These are phyloP conservation scores for Oncorhynchus keta DNA, from an alignment of 2,113 vertebrate genomes.

Conservation along the genomic window DNA sequence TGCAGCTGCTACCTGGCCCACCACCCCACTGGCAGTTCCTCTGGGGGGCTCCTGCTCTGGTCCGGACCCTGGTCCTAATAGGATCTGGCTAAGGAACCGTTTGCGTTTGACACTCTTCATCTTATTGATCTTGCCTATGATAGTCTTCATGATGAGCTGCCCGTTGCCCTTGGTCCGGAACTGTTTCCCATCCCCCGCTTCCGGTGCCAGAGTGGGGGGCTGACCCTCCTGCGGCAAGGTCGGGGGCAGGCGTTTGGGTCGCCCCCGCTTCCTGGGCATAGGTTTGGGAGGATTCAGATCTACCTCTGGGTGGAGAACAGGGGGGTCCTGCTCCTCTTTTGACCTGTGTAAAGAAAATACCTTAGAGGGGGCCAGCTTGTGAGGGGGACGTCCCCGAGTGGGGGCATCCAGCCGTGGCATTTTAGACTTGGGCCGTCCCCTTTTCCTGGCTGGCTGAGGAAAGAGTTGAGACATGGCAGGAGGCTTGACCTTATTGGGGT, in stretches of 20 bases:
- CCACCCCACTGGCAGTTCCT: conserved; percentile 38
- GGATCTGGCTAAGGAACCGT: conserved; percentile 92
- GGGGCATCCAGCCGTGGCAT: conserved; percentile 92
- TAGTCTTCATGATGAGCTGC: conserved; percentile 93
- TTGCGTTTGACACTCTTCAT: conserved; percentile 98
- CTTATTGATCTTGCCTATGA: conserved; percentile 97
- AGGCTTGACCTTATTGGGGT: conserved; percentile 67
- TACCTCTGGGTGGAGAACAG: conserved; percentile 93
- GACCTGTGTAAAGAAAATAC: conserved; percentile 89
- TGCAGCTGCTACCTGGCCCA: conserved; percentile 70
- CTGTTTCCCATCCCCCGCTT: conserved; percentile 80
- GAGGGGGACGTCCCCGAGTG: conserved; percentile 76
- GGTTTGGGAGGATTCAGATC: conserved; percentile 89
- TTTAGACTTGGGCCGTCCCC: conserved; percentile 89
- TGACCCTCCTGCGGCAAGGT: conserved; percentile 77
- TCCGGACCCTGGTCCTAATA: conserved; percentile 68
- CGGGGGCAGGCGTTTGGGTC: conserved; percentile 90
- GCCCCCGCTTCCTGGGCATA: conserved; percentile 90
- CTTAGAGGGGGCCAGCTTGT: conserved; percentile 88
- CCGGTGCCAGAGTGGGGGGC: conserved; percentile 77
- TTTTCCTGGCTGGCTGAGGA: conserved; percentile 73
- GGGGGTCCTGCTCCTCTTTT: conserved; percentile 93
- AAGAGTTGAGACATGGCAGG: conserved; percentile 63
- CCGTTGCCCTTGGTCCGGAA: conserved; percentile 88
- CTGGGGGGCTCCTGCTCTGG: conserved; percentile 64